phyloP scores from a whole-genome alignment of 1,140 invertebrate species.

The Drosophila orena region DNA sequence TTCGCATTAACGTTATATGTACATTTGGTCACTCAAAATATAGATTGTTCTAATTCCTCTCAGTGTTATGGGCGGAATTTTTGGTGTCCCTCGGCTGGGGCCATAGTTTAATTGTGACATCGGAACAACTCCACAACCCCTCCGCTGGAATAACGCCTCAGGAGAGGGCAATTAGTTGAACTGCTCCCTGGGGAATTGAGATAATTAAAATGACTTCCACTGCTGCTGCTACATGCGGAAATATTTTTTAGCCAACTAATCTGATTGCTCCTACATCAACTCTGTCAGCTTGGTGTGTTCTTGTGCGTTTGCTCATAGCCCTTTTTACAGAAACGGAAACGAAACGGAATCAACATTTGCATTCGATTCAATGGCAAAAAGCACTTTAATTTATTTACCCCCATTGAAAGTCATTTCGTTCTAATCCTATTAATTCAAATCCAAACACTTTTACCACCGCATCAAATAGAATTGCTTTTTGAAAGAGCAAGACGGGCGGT shows the following conservation, averaged over 20 bases:
- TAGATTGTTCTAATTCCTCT: not conserved
- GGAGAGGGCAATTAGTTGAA: slow-evolving; percentile 76
- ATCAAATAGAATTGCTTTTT: slow-evolving; percentile 54
- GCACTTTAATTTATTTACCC: slow-evolving; percentile 80
- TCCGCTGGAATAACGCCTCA: slow-evolving; percentile 3
- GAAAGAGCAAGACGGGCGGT: not conserved
- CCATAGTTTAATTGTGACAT: slow-evolving; percentile 78
- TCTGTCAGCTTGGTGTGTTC: slow-evolving; percentile 19
- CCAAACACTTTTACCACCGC: slow-evolving; percentile 50
- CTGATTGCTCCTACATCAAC: slow-evolving; percentile 81
- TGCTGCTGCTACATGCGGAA: slow-evolving; percentile 65
- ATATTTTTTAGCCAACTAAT: slow-evolving; percentile 80
- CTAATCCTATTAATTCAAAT: slow-evolving; percentile 80
- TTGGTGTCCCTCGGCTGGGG: slow-evolving; percentile 41
- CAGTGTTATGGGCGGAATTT: slow-evolving; percentile 19
- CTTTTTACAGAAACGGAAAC: slow-evolving; percentile 19
- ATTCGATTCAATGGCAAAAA: slow-evolving; percentile 79
- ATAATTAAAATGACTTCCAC: slow-evolving; percentile 75
- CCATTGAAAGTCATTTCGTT: slow-evolving; percentile 63
- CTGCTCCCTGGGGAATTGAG: slow-evolving; percentile 72
- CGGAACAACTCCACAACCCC: slow-evolving; percentile 21
- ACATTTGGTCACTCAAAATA: too few relatives aligned
- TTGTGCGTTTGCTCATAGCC: slow-evolving; percentile 3
- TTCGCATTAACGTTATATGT: too few relatives aligned
- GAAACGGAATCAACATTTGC: slow-evolving; percentile 72